A percentile compares a stretch with the other conserved stretches of the same genome.
Evolutionary conservation across 2,113 vertebrate genomes (phyloP).

Genomic region (Limanda limanda): DNA sequence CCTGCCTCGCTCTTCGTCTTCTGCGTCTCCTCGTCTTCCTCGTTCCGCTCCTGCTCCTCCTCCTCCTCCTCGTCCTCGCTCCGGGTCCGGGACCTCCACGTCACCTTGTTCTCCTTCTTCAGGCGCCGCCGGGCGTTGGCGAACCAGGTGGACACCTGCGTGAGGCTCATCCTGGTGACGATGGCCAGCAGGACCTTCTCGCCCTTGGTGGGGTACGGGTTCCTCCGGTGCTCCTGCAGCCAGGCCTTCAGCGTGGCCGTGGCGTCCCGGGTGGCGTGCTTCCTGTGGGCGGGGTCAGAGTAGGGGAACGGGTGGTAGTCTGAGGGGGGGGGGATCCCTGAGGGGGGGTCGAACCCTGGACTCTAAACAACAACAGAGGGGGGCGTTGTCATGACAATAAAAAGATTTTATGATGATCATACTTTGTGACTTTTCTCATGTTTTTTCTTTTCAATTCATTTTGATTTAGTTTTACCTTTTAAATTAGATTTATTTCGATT

Average conservation of each 20-base stretch:
- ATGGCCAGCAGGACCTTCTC: slow-evolving; percentile 99
- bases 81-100: slow-evolving; percentile 88
- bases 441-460: too few species aligned
- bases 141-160: slow-evolving; percentile 97
- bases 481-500: too few species aligned
- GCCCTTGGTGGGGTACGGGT: slow-evolving; percentile 97
- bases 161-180: slow-evolving; percentile 98
- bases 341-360: slow-evolving; percentile 88
- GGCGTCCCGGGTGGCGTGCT: slow-evolving; percentile 92
- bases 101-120: slow-evolving; percentile 95
- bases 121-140: slow-evolving; percentile 91
- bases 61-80: slow-evolving; percentile 94
- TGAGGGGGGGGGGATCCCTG: slow-evolving; percentile 85
- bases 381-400: too few species aligned
- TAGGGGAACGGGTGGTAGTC: slow-evolving; percentile 91
- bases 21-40: slow-evolving; percentile 84
- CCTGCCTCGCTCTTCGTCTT: slow-evolving; percentile 82
- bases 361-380: slow-evolving; percentile 72
- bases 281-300: slow-evolving; percentile 89
- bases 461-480: too few species aligned
- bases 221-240: slow-evolving; percentile 93
- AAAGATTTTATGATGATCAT: too few species aligned
- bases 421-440: too few species aligned
- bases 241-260: slow-evolving; percentile 92
- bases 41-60: slow-evolving; percentile 90